These are phyloP conservation scores for Zaprionus davidi DNA, from an alignment of 1,140 invertebrate genomes.

Conservation along the genomic window DNA sequence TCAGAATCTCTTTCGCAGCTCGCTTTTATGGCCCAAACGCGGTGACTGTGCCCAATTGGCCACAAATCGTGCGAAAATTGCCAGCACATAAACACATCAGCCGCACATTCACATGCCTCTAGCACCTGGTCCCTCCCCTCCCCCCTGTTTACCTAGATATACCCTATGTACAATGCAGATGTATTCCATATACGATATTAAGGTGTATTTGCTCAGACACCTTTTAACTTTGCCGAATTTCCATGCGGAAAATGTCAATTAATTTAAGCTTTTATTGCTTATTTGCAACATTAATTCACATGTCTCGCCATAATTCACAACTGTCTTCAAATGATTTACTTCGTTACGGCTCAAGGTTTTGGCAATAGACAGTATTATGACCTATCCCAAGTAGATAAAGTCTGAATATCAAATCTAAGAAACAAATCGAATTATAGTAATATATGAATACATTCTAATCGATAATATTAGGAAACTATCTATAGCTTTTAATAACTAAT, in stretches of 20 bases:
- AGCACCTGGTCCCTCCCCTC: too few species aligned
- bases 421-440: background rate
- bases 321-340: slow-evolving; percentile 31
- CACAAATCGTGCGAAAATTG: slow-evolving; percentile 67
- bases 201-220: background rate
- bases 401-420: background rate
- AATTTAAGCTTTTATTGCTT: slow-evolving; percentile 73
- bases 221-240: slow-evolving; percentile 36
- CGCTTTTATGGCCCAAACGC: slow-evolving; percentile 48
- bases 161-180: background rate
- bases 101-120: background rate
- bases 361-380: background rate
- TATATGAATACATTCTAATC: too few species aligned
- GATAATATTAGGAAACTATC: too few species aligned
- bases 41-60: slow-evolving; percentile 54
- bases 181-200: background rate
- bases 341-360: background rate
- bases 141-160: background rate
- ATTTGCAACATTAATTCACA: slow-evolving; percentile 33
- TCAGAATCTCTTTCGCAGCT: slow-evolving; percentile 22
- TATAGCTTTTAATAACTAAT: too few species aligned
- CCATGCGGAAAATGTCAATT: slow-evolving; percentile 64
- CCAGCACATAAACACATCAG: slow-evolving; percentile 24
- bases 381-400: background rate
- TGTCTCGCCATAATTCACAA: slow-evolving; percentile 24